phyloP scores from a whole-genome alignment of 2,888 invertebrate genomes.

The Meliscaeva auricollis region DNA sequence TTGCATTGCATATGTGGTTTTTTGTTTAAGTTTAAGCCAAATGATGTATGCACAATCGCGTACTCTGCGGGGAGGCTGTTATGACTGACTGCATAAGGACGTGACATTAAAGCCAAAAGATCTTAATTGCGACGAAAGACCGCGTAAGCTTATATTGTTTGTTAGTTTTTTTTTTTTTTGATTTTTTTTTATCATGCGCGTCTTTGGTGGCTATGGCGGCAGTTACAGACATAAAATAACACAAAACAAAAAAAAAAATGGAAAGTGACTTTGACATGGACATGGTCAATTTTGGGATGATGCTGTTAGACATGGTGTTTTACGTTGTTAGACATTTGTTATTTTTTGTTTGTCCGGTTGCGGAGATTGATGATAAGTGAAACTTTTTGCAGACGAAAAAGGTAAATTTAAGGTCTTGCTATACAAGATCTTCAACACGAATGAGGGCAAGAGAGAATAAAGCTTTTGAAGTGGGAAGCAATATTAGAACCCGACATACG shows the following conservation, averaged over 20 bases:
- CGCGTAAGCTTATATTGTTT: constrained; percentile 49
- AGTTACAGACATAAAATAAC: constrained; percentile 20
- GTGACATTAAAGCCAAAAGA: constrained; percentile 76
- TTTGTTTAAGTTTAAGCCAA: constrained; percentile 37
- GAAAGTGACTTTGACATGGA: constrained; percentile 61
- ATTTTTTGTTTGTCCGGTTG: neutral
- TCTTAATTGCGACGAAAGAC: constrained; percentile 54
- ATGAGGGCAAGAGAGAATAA: too few relatives aligned
- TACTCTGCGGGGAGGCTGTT: constrained; percentile 64
- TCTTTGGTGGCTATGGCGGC: constrained; percentile 32
- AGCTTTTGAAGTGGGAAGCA: too few relatives aligned
- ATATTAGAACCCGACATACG: too few relatives aligned
- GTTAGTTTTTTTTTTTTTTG: constrained; percentile 7
- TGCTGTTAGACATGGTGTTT: constrained; percentile 54
- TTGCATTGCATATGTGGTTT: constrained; percentile 23
- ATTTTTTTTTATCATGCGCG: neutral
- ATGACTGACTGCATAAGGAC: constrained; percentile 75
- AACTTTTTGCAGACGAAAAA: too few relatives aligned
- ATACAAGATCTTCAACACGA: too few relatives aligned
- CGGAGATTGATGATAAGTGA: too few relatives aligned
- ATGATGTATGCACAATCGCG: constrained; percentile 72
- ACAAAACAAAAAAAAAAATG: constrained; percentile 37
- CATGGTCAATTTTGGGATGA: constrained; percentile 63
- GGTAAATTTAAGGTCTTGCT: too few relatives aligned
- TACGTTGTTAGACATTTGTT: constrained; percentile 46